Base-by-base conservation (phyloP, 1,140 invertebrate species). In the Pemphigus obesinymphae region DNA sequence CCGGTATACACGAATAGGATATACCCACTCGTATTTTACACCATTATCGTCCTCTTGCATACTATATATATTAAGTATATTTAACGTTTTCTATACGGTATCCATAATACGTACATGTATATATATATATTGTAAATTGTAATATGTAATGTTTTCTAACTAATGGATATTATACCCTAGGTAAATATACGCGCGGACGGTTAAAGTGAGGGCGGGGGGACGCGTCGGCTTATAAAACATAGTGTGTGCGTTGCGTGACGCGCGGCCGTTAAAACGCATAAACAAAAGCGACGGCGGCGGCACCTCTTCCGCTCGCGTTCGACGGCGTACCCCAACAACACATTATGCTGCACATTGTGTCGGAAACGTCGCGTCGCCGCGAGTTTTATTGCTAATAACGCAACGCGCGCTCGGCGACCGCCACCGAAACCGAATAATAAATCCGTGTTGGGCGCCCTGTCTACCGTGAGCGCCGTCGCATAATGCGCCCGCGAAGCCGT, bases 211-310 rank as follows among this genome's bases (percentile, higher is more conserved):
- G 0, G 29, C 15, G 50, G 7, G 73, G 73, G 10, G 31, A 29
- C 13, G 17, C 23, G 34, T 58, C 34, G 48, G 50, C 34, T 17
- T 55, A 43, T 43, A 76, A 58, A 76, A 55, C 31, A 55, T 11
- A 11, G 43, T 15, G 43, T 50, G 70, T 50, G 45, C 40, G 75
- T 78, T 23, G 75, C 75, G 76, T 80, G 76, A 80, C 55, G 37
- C 53, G 53, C 76, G 37, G 34, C 55, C 76, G 76, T 80, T 80
- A 80, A 80, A 80, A 63, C 37, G 76, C 76, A 31, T 80, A 63
- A 63, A 63, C 55, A 45, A 63, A 63, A 63, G 55, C 76, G 31
- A 45, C 73, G 31, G 53, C 75, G 31, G 70, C 73, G 34, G 50
- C 4, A 58, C 29, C 48, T 55, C 34, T 37, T 78, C 73, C 76